Percentiles rank a stretch among this genome's conserved stretches.
Evolutionary conservation across 2,113 vertebrate species (phyloP).

Genomic region (Dicrurus megarhynchus): DNA sequence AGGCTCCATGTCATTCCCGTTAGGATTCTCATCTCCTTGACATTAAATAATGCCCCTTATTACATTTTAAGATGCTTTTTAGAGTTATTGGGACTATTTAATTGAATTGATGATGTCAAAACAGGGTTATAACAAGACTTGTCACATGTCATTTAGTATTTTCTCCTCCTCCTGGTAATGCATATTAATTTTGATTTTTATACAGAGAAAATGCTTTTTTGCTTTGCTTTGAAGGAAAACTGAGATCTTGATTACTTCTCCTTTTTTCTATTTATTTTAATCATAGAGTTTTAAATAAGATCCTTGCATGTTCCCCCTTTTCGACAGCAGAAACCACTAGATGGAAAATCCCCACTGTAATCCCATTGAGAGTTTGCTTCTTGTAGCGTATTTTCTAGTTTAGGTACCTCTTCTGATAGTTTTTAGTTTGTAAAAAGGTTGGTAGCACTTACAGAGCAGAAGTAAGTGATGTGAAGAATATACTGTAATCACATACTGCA

Average conservation of each 20-base stretch:
- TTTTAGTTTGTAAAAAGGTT: background rate
- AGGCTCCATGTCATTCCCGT: background rate
- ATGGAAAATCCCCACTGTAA: background rate
- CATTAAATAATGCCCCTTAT: background rate
- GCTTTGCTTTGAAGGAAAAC: background rate
- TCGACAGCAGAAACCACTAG: background rate
- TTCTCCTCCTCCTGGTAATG: background rate
- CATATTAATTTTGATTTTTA: background rate
- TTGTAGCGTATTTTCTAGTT: background rate
- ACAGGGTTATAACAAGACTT: background rate
- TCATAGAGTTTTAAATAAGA: background rate
- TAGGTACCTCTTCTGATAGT: background rate
- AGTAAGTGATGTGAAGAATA: background rate
- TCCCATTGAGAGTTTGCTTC: background rate
- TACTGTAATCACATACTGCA: slow-evolving; percentile 5
- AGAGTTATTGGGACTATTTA: background rate
- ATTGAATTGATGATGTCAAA: slow-evolving; percentile 22
- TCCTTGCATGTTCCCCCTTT: background rate
- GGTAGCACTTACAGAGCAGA: background rate
- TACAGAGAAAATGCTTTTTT: background rate
- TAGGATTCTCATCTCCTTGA: background rate
- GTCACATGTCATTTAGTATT: background rate
- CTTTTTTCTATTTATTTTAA: background rate
- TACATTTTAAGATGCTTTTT: background rate
- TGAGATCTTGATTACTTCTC: background rate